Conservation (phyloP, 1,140 invertebrate species). For the Bombus consobrinus region DNA sequence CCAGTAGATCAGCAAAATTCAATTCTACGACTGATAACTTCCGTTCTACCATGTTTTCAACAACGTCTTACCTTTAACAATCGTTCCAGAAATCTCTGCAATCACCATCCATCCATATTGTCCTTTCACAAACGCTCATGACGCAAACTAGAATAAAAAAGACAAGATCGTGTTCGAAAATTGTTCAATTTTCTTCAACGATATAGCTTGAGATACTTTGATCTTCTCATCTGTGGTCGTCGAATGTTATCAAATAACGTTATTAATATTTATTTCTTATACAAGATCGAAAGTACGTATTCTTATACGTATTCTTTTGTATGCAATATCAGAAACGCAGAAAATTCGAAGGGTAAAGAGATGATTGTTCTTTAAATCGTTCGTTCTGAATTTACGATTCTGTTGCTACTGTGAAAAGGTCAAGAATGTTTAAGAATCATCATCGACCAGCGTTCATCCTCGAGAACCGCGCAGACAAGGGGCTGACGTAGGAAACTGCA, state of each 20-base stretch:
- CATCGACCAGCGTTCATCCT: slow-evolving; percentile 39
- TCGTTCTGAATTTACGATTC: neutral
- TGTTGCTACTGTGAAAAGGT: neutral
- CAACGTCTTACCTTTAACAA: neutral
- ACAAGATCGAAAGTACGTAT: no score
- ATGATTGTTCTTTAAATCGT: no score
- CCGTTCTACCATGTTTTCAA: neutral
- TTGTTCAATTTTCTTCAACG: neutral
- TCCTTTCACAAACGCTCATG: neutral
- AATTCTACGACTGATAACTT: neutral
- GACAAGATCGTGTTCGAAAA: neutral
- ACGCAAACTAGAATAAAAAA: neutral
- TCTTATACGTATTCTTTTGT: no score
- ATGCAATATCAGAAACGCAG: no score
- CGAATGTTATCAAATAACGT: no score
- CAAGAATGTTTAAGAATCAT: slow-evolving; percentile 5
- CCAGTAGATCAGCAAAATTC: neutral
- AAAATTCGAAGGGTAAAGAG: no score
- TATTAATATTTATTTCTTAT: no score
- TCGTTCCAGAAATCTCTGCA: neutral
- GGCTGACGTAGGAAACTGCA: slow-evolving; percentile 65
- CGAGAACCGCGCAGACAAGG: slow-evolving; percentile 41
- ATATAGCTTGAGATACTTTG: neutral
- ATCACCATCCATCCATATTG: no score
- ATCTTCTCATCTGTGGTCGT: no score